Base-by-base conservation (phyloP, 2,888 invertebrate genomes). In the Heliconius sara region DNA sequence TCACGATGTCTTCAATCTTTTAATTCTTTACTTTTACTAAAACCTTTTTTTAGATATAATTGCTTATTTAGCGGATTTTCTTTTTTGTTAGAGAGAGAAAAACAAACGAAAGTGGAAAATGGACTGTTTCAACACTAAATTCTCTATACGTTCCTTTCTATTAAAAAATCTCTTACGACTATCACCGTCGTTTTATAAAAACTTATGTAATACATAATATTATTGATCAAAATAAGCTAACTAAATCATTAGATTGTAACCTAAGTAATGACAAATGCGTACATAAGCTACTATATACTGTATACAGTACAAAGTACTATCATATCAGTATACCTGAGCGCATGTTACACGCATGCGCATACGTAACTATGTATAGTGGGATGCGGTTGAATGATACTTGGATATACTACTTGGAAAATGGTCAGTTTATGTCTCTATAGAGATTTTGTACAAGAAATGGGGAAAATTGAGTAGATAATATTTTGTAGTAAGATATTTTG, bases 321-420 rank as follows among this genome's bases (percentile, higher is more conserved):
- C 91, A 92, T 92, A 91, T 92, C 91, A 91, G 88, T 89, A 84
- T 90, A 91, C 90, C 89, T 88, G 89, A 87, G 88, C 87, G 90
- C 90, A 89, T 89, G 90, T 87, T 89, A 87, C 89, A 91, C 93
- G 92, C 92, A 92, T 90, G 92, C 89, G 90, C 91, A 91, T 91
- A 89, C 86, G 88, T 90, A 89, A 88, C 88, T 89, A 86, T 88
- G 85, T 88, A 85, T 83, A 91, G 86, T 81, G 79, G 87, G 89
- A 84, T 67, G n/a, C 66, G 13, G 4, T 43, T n/a, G 27, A 27
- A 52, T 77, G 79, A 82, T 80, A 80, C 77, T 82, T 81, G 76
- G 1, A 39, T 73, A 2, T 73, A 73, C 22, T n/a, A n/a, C n/a
- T n/a, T n/a, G n/a, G 75, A 63, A 65, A 30, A 43, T 19, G 27